Evolutionary conservation across 2,888 invertebrate species (phyloP), one percentile per base, ranked within the genome.

Genomic region (Troides oblongomaculatus): DNA sequence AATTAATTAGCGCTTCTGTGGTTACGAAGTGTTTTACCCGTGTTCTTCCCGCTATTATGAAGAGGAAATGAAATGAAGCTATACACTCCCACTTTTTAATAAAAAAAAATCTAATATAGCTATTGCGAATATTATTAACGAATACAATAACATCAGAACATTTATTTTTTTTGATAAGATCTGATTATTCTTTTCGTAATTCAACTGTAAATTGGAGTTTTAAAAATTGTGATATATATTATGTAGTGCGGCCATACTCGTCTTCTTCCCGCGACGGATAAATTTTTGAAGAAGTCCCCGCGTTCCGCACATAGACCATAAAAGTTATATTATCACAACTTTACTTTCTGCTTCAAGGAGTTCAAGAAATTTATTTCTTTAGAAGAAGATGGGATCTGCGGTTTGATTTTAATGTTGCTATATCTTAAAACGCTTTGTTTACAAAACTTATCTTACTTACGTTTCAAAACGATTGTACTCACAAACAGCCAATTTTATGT

Each of bases 1-100:
- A 69, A 64, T 69, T 69, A 69, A 69, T 69, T 65, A 69, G 64
- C 57, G 21, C 57, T 56, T 43, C 57, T 69, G 64, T 46, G 69
- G 64, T 59, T 64, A 61, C 23, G 57, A 56, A 64, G 65, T 58
- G 7, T 67, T 68, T 63, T 21, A 63, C 30, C 59, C 17, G 36
- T 17, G 63, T 63, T 30, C 53, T 63, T 58, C 60, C 56, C 17
- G 21, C 5, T 61, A 57, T 68, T 63, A 68, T 63, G 58, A 62
- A 68, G 50, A 57, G 57, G 43, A 43, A n/a, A 58, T 57, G 39
- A n/a, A 57, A 25, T 14, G 50, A 17, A 14, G 14, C 50, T 50
- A 50, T 50, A 14, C 50, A 17, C 18, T 39, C 14, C 14, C 14
- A 17, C 14, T 39, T 39, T 39, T 2, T 39, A 8, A 39, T 39